Conservation (phyloP, 2,888 invertebrate genomes). For the Sphecodes monilicornis region DNA sequence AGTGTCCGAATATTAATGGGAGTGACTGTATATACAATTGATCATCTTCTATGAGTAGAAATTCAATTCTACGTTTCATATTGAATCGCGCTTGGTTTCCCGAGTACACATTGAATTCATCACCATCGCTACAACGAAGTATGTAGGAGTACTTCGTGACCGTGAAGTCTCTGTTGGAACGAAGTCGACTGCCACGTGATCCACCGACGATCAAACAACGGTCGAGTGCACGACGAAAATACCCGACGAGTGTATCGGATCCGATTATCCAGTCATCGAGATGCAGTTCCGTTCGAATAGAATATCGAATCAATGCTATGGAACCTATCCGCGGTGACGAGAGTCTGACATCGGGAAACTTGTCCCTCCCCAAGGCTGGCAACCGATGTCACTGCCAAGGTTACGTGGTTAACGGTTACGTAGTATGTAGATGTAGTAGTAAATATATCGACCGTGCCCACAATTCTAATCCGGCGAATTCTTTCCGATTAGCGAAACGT, state of each 20-base stretch:
- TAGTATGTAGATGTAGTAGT: too few relatives aligned
- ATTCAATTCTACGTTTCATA: background rate
- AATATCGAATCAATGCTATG: background rate
- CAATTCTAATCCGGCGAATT: background rate
- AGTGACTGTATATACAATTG: too few relatives aligned
- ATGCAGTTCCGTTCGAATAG: conserved; percentile 10
- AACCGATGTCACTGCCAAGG: conserved; percentile 59
- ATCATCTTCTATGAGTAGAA: background rate
- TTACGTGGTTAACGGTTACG: conserved; percentile 34
- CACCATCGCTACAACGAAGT: background rate
- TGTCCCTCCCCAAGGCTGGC: background rate
- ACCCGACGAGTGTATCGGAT: background rate
- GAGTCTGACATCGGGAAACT: background rate
- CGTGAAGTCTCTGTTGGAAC: background rate
- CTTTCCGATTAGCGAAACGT: too few relatives aligned
- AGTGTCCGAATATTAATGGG: too few relatives aligned
- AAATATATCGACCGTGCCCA: background rate
- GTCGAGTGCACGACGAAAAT: background rate
- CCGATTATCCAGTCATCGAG: conserved; percentile 7
- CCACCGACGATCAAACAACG: background rate
- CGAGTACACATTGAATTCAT: background rate
- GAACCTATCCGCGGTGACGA: background rate
- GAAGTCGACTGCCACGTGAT: background rate
- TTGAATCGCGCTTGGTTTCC: background rate
- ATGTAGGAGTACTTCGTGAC: background rate